Evolutionary conservation across 2,113 vertebrate species (phyloP).

Genomic region (Scortum barcoo): DNA sequence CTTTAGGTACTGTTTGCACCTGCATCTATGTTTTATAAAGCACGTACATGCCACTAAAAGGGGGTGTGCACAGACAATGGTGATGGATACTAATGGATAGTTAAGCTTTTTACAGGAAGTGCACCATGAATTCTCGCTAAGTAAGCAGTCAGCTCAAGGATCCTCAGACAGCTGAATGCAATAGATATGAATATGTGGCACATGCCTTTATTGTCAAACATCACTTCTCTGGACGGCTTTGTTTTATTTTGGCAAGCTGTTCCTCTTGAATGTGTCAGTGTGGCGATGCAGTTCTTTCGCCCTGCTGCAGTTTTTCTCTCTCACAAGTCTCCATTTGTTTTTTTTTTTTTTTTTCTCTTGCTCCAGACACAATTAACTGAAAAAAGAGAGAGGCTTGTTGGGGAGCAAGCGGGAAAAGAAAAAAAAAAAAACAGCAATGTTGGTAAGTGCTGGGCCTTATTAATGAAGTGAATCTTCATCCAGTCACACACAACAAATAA

Average conservation of each 20-base stretch:
- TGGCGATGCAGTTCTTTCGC: conserved; percentile 1
- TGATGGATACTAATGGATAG: conserved; percentile 11
- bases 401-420: conserved; percentile 14
- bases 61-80: background rate
- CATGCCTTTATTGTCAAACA: background rate
- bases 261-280: conserved; percentile 3
- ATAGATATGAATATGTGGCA: background rate
- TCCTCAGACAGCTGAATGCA: background rate
- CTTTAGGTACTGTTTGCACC: background rate
- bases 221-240: background rate
- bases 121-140: background rate
- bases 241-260: background rate
- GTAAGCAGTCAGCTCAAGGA: background rate
- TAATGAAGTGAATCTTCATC: conserved; percentile 85
- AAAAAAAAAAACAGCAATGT: conserved; percentile 62
- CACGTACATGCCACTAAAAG: background rate
- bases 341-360: conserved; percentile 42
- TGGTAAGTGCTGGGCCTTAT: conserved; percentile 74
- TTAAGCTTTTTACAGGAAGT: background rate
- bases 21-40: conserved; percentile 3
- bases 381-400: conserved; percentile 30
- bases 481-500: conserved; percentile 84
- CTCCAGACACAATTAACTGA: conserved; percentile 51
- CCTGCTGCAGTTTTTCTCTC: conserved; percentile 19
- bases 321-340: conserved; percentile 22